Evolutionary conservation across 2,888 invertebrate species (phyloP), one percentile per base, ranked within the genome.

Genomic region (Cheilosia soror): DNA sequence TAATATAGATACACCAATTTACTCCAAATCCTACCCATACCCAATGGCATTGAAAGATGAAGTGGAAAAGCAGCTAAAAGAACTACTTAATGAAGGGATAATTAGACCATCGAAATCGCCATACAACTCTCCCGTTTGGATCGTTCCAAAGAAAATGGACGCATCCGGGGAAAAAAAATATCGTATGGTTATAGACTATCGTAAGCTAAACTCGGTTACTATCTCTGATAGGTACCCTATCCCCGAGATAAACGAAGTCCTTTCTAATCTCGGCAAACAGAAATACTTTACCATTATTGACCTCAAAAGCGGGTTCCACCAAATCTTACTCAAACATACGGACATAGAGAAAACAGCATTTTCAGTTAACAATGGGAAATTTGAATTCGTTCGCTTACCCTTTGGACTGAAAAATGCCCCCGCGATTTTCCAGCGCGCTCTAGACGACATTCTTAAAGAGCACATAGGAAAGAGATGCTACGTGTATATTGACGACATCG

Each of bases 61-160:
- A 62, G 71, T 82, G 4, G 82, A 76, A 42, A 78, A 69, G 2
- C 60, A 83, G 27, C 25, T 83, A 11, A 27, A 63, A 27, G 2
- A 75, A 9, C 58, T 81, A 2, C 7, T 86, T 27, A 65, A 42
- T 2, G 73, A 87, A 29, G 65, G 66, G 9, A 71, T 78, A 6
- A 87, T 73, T 9, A 73, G 86, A 81, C 76, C 77, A 15, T 80
- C 71, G 5, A 25, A 51, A 20, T 80, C 77, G 4, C 62, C 81
- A 37, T 81, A 63, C 20, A 86, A 81, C 11, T 81, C 85, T n/a
- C 72, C 77, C 4, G 73, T 86, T 13, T 80, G 85, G 78, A 69
- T 77, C 13, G 79, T 72, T 15, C 55, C 55, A 20, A 79, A 79
- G 40, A 73, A 79, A 42, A 9, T 15, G 6, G 71, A 78, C 20